Conservation (phyloP, 2,113 vertebrate genomes). For the Trinectes maculatus region DNA sequence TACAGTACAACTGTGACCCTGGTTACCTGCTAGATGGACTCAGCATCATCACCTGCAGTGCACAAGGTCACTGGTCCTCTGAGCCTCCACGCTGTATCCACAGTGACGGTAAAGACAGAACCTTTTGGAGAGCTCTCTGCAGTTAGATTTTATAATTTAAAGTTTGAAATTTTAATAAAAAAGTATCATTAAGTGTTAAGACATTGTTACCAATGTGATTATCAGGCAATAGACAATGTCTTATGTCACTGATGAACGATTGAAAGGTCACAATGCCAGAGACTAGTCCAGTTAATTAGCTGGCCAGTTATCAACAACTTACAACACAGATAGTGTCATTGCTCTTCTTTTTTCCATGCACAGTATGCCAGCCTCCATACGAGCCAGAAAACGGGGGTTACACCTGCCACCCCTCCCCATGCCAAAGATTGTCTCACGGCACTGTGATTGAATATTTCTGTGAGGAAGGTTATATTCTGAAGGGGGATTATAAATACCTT, state of each 20-base stretch:
- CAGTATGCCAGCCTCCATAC: slow-evolving; percentile 92
- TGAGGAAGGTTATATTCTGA: slow-evolving; percentile 93
- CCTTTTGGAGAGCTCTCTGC: background rate
- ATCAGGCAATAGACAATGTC: too few species aligned
- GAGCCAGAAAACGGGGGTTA: slow-evolving; percentile 95
- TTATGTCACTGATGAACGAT: too few species aligned
- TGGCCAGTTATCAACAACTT: too few species aligned
- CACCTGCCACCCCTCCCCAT: slow-evolving; percentile 92
- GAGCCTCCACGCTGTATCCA: slow-evolving; percentile 77
- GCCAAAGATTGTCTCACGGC: slow-evolving; percentile 87
- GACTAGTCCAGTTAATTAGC: too few species aligned
- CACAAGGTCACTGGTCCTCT: slow-evolving; percentile 76
- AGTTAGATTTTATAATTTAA: too few species aligned
- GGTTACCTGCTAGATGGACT: slow-evolving; percentile 77
- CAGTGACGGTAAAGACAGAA: slow-evolving; percentile 72
- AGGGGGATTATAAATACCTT: slow-evolving; percentile 96
- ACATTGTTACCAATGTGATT: too few species aligned
- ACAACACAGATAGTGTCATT: background rate
- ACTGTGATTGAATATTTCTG: slow-evolving; percentile 98
- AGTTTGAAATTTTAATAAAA: too few species aligned
- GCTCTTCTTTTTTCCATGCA: background rate
- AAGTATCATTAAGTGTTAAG: too few species aligned
- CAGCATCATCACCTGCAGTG: slow-evolving; percentile 68
- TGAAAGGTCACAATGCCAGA: too few species aligned
- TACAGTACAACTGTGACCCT: slow-evolving; percentile 80